A percentile compares a stretch with the other conserved stretches of the same genome.
phyloP scores from a whole-genome alignment of 2,113 vertebrate species.

The Anser cygnoides region DNA sequence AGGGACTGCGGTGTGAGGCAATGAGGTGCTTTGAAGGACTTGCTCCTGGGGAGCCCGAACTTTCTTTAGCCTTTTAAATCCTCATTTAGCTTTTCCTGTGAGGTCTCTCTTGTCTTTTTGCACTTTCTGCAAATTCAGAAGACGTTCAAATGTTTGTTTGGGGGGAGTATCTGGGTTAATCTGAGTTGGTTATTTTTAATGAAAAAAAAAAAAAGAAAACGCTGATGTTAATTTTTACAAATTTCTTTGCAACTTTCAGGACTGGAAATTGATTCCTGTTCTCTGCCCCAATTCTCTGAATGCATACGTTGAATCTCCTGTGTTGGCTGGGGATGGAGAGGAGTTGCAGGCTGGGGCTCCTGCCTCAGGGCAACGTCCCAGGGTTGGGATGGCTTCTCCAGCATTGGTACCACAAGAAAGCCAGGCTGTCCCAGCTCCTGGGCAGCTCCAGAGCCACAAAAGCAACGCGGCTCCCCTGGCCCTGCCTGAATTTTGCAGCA shows the following conservation, averaged over 20 bases:
- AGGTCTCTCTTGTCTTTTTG: no score
- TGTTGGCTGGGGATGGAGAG: background rate
- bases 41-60: background rate
- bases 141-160: background rate
- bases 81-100: fast-evolving
- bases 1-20: fast-evolving
- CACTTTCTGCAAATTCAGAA: background rate
- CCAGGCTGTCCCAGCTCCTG: background rate
- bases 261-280: background rate
- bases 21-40: background rate
- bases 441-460: background rate
- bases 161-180: background rate
- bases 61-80: background rate
- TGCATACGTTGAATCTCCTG: background rate
- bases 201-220: background rate
- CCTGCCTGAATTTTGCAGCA: background rate
- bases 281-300: background rate
- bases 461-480: no score
- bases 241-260: background rate
- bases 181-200: background rate
- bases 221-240: background rate
- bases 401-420: background rate
- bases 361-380: fast-evolving
- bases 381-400: background rate
- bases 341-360: background rate